These are phyloP conservation scores for Lampris megalopsis DNA, from an alignment of 2,113 vertebrate species.

Conservation along the genomic window DNA sequence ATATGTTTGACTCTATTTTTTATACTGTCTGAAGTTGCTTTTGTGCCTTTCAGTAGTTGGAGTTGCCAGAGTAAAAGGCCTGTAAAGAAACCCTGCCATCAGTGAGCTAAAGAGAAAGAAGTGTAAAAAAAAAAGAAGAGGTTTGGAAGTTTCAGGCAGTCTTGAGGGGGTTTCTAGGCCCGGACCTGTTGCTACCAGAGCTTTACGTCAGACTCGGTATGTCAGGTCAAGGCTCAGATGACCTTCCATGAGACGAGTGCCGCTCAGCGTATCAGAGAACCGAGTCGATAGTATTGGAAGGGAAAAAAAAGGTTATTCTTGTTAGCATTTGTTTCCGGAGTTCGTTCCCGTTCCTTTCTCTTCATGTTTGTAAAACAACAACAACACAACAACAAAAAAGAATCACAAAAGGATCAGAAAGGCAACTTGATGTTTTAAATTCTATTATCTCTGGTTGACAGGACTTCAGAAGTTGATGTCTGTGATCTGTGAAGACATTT, in stretches of 20 bases:
- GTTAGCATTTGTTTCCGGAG: slow-evolving; percentile 5
- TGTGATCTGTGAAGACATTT: slow-evolving; percentile 2
- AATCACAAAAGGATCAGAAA: slow-evolving; percentile 1
- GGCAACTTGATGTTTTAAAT: slow-evolving; percentile 14
- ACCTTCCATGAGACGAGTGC: slow-evolving; percentile 5
- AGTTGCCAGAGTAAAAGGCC: background rate
- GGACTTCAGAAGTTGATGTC: slow-evolving; percentile 1
- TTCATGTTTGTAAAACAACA: slow-evolving; percentile 3
- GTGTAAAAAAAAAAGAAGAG: background rate
- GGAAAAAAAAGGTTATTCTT: background rate
- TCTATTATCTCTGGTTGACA: background rate
- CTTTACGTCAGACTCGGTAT: background rate
- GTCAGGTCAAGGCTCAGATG: background rate
- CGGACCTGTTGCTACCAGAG: background rate
- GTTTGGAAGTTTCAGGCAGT: background rate
- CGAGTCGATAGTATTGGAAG: background rate
- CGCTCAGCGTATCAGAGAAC: slow-evolving; percentile 7
- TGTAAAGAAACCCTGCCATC: background rate
- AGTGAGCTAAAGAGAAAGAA: background rate
- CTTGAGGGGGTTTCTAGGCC: background rate
- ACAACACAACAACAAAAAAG: background rate
- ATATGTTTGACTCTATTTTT: slow-evolving; percentile 26
- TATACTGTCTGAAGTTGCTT: slow-evolving; percentile 49
- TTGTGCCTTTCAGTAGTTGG: slow-evolving; percentile 66
- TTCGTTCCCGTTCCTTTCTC: slow-evolving; percentile 11